phyloP scores from a whole-genome alignment of 2,797 vertebrate species.

The Tokudaia tokunoshimensis region DNA sequence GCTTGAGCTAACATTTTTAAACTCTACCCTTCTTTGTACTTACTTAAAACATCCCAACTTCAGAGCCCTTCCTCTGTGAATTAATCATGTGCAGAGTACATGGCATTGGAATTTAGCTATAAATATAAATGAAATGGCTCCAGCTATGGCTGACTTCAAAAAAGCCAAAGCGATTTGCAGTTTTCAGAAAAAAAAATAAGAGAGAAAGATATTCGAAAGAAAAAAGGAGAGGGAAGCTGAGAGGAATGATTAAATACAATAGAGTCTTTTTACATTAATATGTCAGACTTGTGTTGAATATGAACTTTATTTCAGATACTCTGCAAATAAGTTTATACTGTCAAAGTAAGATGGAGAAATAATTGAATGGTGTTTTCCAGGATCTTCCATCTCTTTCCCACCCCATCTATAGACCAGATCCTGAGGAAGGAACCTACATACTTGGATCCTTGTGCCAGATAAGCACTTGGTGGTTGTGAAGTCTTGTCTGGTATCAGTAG shows the following conservation, averaged over 20 bases:
- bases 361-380: not conserved
- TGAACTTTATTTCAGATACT: slow-evolving; percentile 17
- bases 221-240: slow-evolving; percentile 35
- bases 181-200: slow-evolving; percentile 54
- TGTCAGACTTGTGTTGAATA: slow-evolving; percentile 5
- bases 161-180: slow-evolving; percentile 56
- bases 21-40: slow-evolving; percentile 81
- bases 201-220: slow-evolving; percentile 41
- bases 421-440: not conserved
- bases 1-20: slow-evolving; percentile 81
- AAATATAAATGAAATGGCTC: slow-evolving; percentile 83
- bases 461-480: accelerated
- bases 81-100: slow-evolving; percentile 79
- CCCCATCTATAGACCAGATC: slow-evolving; percentile 25
- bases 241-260: slow-evolving; percentile 43
- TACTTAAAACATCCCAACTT: slow-evolving; percentile 74
- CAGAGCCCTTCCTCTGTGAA: slow-evolving; percentile 80
- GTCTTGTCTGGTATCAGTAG: not conserved
- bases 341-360: not conserved
- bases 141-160: slow-evolving; percentile 70
- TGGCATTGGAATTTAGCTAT: slow-evolving; percentile 79
- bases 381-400: not conserved
- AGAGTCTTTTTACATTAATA: slow-evolving; percentile 58
- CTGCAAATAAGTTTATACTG: slow-evolving; percentile 15
- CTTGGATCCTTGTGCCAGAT: not conserved